Conservation (phyloP, 2,888 invertebrate genomes). For the Cephonodes hylas region DNA sequence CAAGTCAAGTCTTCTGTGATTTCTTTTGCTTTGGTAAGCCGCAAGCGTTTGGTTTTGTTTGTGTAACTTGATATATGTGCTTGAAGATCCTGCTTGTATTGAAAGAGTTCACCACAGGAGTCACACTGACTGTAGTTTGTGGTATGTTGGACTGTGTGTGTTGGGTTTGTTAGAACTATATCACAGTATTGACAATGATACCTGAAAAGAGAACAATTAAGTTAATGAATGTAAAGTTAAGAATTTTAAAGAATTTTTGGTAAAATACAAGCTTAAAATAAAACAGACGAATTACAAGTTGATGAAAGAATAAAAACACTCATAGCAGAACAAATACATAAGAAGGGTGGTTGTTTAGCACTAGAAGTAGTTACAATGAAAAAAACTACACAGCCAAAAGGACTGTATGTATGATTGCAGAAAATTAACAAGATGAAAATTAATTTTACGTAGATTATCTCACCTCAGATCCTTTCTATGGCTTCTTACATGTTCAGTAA, state of each 20-base stretch:
- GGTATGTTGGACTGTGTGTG: neutral
- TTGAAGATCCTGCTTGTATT: neutral
- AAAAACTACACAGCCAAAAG: too few relatives aligned
- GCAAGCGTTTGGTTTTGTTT: neutral
- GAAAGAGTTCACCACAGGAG: slow-evolving; percentile 4
- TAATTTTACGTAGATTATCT: too few relatives aligned
- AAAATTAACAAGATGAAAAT: too few relatives aligned
- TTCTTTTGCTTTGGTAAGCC: neutral
- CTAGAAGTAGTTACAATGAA: too few relatives aligned
- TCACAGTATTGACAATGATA: slow-evolving; percentile 29
- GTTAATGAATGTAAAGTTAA: neutral
- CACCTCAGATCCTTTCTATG: slow-evolving; percentile 10
- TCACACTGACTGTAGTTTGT: neutral
- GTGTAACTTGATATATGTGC: neutral
- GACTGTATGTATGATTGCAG: too few relatives aligned
- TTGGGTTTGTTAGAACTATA: neutral
- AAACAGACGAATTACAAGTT: too few relatives aligned
- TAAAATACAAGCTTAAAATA: too few relatives aligned
- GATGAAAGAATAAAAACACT: too few relatives aligned
- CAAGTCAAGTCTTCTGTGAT: neutral
- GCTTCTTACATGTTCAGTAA: slow-evolving; percentile 20
- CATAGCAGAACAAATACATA: too few relatives aligned
- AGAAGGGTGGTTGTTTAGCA: too few relatives aligned
- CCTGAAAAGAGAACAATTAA: neutral
- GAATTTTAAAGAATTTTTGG: too few relatives aligned